Evolutionary conservation across 2,113 vertebrate species (phyloP).

Genomic region (Andinoacara biseriatus): DNA sequence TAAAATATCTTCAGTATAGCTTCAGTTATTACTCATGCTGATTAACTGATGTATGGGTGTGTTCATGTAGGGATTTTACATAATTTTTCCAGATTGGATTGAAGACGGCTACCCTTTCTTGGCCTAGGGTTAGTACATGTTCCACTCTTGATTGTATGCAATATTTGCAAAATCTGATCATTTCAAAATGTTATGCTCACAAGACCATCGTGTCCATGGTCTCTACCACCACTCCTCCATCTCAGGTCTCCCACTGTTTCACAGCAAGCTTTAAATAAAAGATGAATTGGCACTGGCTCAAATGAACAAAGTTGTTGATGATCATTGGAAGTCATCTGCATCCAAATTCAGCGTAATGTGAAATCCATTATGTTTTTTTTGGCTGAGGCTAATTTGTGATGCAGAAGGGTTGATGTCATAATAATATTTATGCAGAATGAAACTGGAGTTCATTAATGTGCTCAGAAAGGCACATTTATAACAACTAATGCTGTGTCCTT

Average conservation of each 20-base stretch:
- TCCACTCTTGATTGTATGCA: slow-evolving; percentile 15
- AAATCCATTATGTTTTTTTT: slow-evolving; percentile 1
- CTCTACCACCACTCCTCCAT: background rate
- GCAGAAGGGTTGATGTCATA: background rate
- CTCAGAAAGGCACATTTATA: background rate
- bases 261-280: slow-evolving; percentile 15
- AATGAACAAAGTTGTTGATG: background rate
- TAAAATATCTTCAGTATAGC: background rate
- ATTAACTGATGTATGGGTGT: slow-evolving; percentile 1
- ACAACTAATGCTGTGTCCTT: background rate
- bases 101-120: background rate
- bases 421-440: background rate
- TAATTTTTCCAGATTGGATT: background rate
- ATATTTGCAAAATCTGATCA: slow-evolving; percentile 28
- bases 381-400: background rate
- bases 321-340: slow-evolving; percentile 14
- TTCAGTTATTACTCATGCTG: slow-evolving; percentile 17
- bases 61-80: slow-evolving; percentile 17
- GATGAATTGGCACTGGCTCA: slow-evolving; percentile 4
- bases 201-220: background rate
- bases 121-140: background rate
- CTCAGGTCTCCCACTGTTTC: slow-evolving; percentile 38
- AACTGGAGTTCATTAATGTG: background rate
- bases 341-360: background rate
- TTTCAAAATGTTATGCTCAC: slow-evolving; percentile 20